These are phyloP conservation scores for Acestrorhynchus altus DNA, from an alignment of 2,797 vertebrate species.

Conservation along the genomic window DNA sequence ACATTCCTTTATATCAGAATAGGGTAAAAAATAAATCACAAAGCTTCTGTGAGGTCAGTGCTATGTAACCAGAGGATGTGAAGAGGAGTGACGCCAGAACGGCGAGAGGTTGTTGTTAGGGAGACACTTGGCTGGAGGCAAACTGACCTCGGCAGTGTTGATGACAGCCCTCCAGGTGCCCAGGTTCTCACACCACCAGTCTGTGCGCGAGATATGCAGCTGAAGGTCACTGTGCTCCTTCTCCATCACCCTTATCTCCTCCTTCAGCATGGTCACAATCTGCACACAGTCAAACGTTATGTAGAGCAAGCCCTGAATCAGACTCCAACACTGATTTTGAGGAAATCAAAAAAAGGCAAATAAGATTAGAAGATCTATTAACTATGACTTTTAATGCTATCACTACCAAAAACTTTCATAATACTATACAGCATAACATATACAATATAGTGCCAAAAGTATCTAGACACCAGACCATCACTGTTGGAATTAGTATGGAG, in stretches of 20 bases:
- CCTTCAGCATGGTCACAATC: conserved; percentile 94
- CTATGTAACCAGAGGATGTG: neutral
- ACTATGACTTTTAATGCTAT: too few species aligned
- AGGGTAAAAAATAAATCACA: neutral
- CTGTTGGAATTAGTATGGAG: too few species aligned
- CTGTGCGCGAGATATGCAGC: conserved; percentile 91
- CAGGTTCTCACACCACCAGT: conserved; percentile 98
- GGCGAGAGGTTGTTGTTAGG: neutral
- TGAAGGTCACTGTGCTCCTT: conserved; percentile 93
- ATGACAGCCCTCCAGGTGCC: conserved; percentile 92
- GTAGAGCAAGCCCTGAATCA: neutral
- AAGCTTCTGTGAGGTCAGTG: neutral
- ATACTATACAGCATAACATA: too few species aligned
- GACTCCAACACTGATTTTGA: too few species aligned
- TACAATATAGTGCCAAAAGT: too few species aligned
- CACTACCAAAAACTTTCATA: too few species aligned
- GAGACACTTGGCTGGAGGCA: neutral
- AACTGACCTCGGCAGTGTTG: conserved; percentile 84
- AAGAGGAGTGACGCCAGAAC: neutral
- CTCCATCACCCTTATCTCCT: conserved; percentile 94
- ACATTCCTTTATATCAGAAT: neutral
- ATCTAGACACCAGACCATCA: too few species aligned
- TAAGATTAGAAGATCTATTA: neutral
- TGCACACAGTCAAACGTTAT: conserved; percentile 57
- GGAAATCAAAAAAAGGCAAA: neutral